Percentiles rank a stretch among this genome's conserved stretches.
Conservation (phyloP, 2,797 vertebrate genomes). For the Danio albolineatus region DNA sequence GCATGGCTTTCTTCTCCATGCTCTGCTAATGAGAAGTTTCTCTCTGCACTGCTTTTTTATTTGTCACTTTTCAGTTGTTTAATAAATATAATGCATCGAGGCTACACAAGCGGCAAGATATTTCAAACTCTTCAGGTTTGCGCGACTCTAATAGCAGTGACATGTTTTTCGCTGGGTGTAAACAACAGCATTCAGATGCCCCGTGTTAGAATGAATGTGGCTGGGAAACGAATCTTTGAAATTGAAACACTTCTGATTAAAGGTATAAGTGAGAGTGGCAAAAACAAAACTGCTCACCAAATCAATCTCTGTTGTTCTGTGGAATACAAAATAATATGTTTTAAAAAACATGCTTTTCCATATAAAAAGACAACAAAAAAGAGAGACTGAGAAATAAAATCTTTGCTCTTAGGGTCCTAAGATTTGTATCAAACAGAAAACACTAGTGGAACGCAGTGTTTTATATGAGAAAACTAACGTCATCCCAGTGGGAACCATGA, state of each 20-base stretch:
- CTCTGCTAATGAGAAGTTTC: slow-evolving; percentile 47
- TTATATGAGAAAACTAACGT: no score
- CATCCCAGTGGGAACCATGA: no score
- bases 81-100: slow-evolving; percentile 38
- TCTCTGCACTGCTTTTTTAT: neutral
- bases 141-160: slow-evolving; percentile 4
- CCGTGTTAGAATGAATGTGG: slow-evolving; percentile 1
- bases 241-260: slow-evolving; percentile 41
- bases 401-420: no score
- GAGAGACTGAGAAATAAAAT: no score
- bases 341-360: neutral
- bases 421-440: no score
- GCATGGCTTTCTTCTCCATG: slow-evolving; percentile 14
- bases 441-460: no score
- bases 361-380: neutral
- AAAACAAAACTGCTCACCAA: neutral
- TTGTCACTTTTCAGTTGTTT: slow-evolving; percentile 32
- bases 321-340: neutral
- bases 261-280: neutral
- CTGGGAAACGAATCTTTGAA: slow-evolving; percentile 5
- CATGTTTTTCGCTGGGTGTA: neutral
- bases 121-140: slow-evolving; percentile 37
- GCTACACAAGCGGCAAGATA: neutral
- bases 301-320: neutral
- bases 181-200: neutral